A percentile compares a stretch with the other conserved stretches of the same genome.
Conservation (phyloP, 2,113 vertebrate species). For the Calypte anna region DNA sequence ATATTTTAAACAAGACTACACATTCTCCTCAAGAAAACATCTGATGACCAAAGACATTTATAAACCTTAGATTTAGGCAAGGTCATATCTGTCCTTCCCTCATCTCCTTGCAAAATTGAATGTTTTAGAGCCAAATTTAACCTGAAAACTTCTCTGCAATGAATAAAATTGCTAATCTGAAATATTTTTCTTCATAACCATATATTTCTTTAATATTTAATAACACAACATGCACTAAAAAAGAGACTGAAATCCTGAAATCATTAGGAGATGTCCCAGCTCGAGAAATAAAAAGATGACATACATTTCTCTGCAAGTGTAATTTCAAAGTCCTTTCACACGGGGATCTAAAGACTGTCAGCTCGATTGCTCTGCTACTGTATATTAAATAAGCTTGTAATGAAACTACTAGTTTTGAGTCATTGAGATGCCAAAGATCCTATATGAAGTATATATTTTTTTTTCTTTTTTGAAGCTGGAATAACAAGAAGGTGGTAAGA, state of each 20-base stretch:
- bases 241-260: neutral
- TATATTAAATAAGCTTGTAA: constrained; percentile 35
- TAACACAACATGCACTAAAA: constrained; percentile 13
- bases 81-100: neutral
- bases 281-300: constrained; percentile 8
- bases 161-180: neutral
- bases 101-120: neutral
- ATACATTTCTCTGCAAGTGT: neutral
- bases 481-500: neutral
- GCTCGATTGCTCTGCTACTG: neutral
- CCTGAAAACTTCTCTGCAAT: neutral
- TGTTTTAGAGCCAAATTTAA: neutral
- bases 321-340: constrained; percentile 43
- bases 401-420: constrained; percentile 1
- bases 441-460: neutral
- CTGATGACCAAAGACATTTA: neutral
- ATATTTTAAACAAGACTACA: neutral
- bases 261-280: constrained; percentile 16
- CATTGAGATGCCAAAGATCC: neutral
- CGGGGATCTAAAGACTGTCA: constrained; percentile 23
- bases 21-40: neutral
- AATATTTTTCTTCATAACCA: neutral
- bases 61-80: neutral
- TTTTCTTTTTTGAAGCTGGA: neutral
- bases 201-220: constrained; percentile 52